Base-by-base conservation (phyloP, 2,888 invertebrate genomes). In the Oscheius sp. region DNA sequence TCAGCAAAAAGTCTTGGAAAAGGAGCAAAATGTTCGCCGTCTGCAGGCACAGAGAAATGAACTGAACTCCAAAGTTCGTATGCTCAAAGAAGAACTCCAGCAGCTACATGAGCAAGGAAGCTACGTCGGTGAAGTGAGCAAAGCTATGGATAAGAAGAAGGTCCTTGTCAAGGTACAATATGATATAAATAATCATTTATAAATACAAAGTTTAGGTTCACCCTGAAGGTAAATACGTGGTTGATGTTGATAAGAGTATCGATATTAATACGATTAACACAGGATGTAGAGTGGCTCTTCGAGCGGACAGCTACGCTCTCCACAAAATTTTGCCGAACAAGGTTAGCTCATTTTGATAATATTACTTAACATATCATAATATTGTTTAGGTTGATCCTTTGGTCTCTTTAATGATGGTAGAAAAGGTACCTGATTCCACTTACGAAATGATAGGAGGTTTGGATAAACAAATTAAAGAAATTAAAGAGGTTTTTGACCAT, bases 81-180 rank as follows among this genome's bases (percentile, higher is more conserved):
- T 97, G 95, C 90, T 99, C 76, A 93, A 98, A 9, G 99, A 99
- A 89, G 99, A 99, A 89, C 91, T 99, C 0, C 97, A 98, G 90
- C 92, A 98, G 29, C 91, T 99, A 13, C 92, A 92, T 85, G 99
- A 99, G 88, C 99, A 99, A 89, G 99, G 99, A 16, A 97, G 97
- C 21, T 98, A 99, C 90, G 99, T 99, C 1, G 99, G 99, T 12
- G 99, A 99, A 91, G 98, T 99, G 3, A 97, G 98, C 0, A 98
- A 99, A 89, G 96, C 97, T 0, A 99, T 99, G 98, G 99, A 99
- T 90, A 99, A 99, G 90, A 99, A 99, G 91, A 99, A 99, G 90
- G 98, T 99, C 0, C 92, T 99, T 0, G 98, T 99, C 0, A 99
- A 99, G 91, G 91, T 91, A 66, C 73, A 12, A 23, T 16, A 41